Conservation (phyloP, 2,888 invertebrate genomes). For the Zygogramma bicolorata region DNA sequence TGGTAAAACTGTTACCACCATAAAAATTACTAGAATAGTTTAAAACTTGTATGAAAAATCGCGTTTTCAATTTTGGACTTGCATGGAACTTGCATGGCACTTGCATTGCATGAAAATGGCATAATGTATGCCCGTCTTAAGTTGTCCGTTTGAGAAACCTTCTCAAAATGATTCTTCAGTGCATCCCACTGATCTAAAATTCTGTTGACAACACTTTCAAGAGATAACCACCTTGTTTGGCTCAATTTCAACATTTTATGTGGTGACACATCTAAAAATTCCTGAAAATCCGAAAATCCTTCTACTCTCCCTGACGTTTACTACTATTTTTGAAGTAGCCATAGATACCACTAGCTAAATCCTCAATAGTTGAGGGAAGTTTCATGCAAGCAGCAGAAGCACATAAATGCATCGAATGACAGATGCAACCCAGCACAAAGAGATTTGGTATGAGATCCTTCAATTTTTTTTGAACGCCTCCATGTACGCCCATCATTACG, state of each 20-base stretch:
- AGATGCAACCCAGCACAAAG: constrained; percentile 50
- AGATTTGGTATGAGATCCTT: constrained; percentile 42
- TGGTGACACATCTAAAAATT: too few relatives aligned
- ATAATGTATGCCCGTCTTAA: too few relatives aligned
- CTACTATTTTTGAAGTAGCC: neutral
- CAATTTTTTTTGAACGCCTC: constrained; percentile 44
- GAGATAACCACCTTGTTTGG: neutral
- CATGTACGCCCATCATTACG: constrained; percentile 48
- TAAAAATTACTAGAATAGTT: too few relatives aligned
- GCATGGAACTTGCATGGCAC: too few relatives aligned
- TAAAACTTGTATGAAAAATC: too few relatives aligned
- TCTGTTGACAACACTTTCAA: neutral
- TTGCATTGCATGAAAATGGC: too few relatives aligned
- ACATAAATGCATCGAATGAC: constrained; percentile 50
- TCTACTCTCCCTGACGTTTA: neutral
- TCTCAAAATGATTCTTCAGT: neutral
- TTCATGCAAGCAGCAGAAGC: constrained; percentile 47
- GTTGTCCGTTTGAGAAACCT: neutral
- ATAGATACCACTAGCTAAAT: neutral
- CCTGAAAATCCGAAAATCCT: neutral
- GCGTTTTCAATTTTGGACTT: too few relatives aligned
- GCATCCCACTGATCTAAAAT: neutral
- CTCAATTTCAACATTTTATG: neutral
- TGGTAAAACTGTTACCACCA: too few relatives aligned
- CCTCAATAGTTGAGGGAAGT: constrained; percentile 35